Evolutionary conservation across 1,140 invertebrate species (phyloP).

Genomic region (Bombus difficillimus): DNA sequence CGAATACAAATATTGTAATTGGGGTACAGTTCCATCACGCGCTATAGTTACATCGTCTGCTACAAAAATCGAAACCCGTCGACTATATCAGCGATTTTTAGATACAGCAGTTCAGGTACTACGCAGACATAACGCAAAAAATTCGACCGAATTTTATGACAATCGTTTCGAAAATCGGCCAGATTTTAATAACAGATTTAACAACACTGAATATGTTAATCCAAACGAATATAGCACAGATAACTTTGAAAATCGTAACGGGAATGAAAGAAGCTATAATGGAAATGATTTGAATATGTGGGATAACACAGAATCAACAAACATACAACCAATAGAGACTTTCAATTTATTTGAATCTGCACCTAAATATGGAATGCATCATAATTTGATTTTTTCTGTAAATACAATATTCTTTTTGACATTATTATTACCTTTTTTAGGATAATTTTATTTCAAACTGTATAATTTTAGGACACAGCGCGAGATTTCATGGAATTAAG

Average conservation of each 20-base stretch:
- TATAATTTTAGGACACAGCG: constrained; percentile 86
- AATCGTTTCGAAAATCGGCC: constrained; percentile 57
- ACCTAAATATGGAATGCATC: constrained; percentile 85
- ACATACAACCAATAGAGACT: constrained; percentile 81
- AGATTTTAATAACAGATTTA: constrained; percentile 58
- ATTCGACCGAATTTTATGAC: constrained; percentile 59
- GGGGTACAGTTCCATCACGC: constrained; percentile 93
- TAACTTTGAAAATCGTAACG: constrained; percentile 55
- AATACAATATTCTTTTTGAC: constrained; percentile 52
- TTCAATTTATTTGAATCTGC: constrained; percentile 89
- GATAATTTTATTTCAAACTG: constrained; percentile 12
- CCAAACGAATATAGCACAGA: constrained; percentile 67
- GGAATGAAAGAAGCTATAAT: constrained; percentile 50
- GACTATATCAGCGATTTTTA: constrained; percentile 84
- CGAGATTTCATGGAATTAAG: constrained; percentile 84
- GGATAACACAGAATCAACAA: constrained; percentile 50
- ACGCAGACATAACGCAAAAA: constrained; percentile 39
- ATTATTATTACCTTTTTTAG: neutral
- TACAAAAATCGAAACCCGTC: constrained; percentile 84
- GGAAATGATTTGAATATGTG: constrained; percentile 29
- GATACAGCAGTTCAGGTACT: constrained; percentile 83
- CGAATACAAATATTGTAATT: constrained; percentile 92
- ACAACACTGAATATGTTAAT: constrained; percentile 62
- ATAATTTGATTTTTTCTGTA: constrained; percentile 89
- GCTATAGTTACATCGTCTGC: constrained; percentile 94